Evolutionary conservation across 2,888 invertebrate genomes (phyloP).

Genomic region (Drosophila emarginata): DNA sequence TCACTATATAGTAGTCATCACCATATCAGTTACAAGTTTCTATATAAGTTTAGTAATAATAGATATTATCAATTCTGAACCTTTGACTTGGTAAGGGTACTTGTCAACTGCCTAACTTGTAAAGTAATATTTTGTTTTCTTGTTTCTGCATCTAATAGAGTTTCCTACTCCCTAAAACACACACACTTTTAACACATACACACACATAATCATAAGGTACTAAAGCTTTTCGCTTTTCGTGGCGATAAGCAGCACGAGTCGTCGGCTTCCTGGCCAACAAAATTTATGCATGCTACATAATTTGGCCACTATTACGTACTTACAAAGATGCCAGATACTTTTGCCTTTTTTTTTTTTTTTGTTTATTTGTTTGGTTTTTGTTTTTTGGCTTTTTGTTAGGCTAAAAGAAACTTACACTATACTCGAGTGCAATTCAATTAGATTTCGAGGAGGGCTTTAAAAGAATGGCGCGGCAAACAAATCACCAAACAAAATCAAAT

Average conservation of each 20-base stretch:
- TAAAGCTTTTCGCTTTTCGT: slow-evolving; percentile 65
- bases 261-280: slow-evolving; percentile 69
- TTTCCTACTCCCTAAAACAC: slow-evolving; percentile 42
- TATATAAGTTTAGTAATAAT: too few species aligned
- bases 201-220: slow-evolving; percentile 30
- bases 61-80: background rate
- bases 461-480: slow-evolving; percentile 62
- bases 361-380: slow-evolving; percentile 8
- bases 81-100: background rate
- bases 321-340: background rate
- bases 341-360: slow-evolving; percentile 8
- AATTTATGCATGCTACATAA: slow-evolving; percentile 75
- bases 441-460: slow-evolving; percentile 68
- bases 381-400: background rate
- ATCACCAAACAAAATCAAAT: slow-evolving; percentile 76
- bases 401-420: slow-evolving; percentile 38
- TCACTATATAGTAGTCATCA: too few species aligned
- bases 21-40: too few species aligned
- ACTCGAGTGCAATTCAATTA: slow-evolving; percentile 69
- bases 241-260: slow-evolving; percentile 71
- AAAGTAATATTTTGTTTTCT: slow-evolving; percentile 21
- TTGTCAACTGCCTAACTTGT: background rate
- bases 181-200: background rate
- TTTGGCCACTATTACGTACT: slow-evolving; percentile 68
- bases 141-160: slow-evolving; percentile 68